Conservation (phyloP, 2,797 vertebrate genomes). For the Gymnodraco acuticeps region DNA sequence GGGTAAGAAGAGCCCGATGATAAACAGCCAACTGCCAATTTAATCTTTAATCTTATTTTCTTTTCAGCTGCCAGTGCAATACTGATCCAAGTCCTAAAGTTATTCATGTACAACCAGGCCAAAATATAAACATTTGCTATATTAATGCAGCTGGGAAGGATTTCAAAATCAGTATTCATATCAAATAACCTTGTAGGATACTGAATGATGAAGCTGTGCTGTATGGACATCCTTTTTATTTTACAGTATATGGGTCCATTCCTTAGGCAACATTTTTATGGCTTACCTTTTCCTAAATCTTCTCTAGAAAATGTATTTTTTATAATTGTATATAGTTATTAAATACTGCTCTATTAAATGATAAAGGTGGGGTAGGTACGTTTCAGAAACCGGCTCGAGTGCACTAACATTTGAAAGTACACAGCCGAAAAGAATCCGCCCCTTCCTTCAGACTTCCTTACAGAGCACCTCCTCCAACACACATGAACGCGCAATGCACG, state of each 20-base stretch:
- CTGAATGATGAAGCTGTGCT: not conserved
- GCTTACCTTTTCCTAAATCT: not conserved
- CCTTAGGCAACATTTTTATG: not conserved
- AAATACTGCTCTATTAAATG: not conserved
- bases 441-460: too few species aligned
- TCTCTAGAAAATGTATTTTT: too few species aligned
- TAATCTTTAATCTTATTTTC: constrained; percentile 7
- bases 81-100: constrained; percentile 19
- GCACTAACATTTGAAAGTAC: too few species aligned
- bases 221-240: not conserved
- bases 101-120: constrained; percentile 11
- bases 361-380: too few species aligned
- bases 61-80: constrained; percentile 7
- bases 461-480: too few species aligned
- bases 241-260: not conserved
- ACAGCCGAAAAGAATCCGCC: too few species aligned
- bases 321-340: not conserved
- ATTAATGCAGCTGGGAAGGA: not conserved
- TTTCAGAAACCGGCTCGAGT: too few species aligned
- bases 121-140: constrained; percentile 5
- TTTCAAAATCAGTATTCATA: not conserved
- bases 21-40: constrained; percentile 11
- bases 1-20: constrained; percentile 81
- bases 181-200: constrained; percentile 3
- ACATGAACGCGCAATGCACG: too few species aligned